Conservation (phyloP, 2,113 vertebrate genomes). For the Neomonachus schauinslandi region DNA sequence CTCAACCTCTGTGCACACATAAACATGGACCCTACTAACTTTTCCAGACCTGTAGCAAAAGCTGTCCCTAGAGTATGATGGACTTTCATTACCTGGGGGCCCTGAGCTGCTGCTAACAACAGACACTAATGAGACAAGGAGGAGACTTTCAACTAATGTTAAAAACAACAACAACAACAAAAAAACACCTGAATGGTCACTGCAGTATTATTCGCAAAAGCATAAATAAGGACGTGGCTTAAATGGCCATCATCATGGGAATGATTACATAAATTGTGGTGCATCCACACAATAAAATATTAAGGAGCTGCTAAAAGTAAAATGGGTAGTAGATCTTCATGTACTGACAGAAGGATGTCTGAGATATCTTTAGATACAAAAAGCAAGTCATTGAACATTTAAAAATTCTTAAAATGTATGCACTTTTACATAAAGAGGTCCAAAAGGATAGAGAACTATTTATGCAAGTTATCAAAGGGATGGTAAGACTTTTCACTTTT, state of each 20-base stretch:
- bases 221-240: neutral
- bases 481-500: neutral
- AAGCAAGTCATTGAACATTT: neutral
- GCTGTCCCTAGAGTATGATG: neutral
- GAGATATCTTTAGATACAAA: neutral
- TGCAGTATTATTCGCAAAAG: neutral
- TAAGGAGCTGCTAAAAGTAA: slow-evolving; percentile 48
- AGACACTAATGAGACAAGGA: neutral
- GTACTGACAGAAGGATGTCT: neutral
- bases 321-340: neutral
- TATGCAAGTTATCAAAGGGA: neutral
- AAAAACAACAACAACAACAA: neutral
- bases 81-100: neutral
- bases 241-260: neutral
- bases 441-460: neutral
- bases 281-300: neutral
- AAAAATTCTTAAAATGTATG: neutral
- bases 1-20: neutral
- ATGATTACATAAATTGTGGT: neutral
- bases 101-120: neutral
- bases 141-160: neutral
- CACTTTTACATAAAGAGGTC: neutral
- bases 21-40: neutral
- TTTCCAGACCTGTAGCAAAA: neutral
- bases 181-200: neutral